Conservation (phyloP, 2,113 vertebrate genomes). For the Alaudala cheleensis region DNA sequence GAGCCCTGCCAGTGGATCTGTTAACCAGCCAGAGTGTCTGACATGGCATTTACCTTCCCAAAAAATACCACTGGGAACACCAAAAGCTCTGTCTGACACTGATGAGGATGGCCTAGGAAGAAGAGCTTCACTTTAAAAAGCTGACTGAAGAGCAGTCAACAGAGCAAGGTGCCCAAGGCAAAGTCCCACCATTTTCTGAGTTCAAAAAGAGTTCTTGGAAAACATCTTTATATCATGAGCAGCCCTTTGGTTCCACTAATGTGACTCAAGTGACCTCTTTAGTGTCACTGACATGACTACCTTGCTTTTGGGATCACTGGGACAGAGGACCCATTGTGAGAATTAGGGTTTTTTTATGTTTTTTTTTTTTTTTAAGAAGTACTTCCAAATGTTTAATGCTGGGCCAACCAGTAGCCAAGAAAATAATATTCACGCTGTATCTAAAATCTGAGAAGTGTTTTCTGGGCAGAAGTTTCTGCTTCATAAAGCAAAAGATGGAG, state of each 20-base stretch:
- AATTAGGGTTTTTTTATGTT: not conserved
- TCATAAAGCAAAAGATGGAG: conserved; percentile 33
- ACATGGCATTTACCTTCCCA: not conserved
- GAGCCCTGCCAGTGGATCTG: not conserved
- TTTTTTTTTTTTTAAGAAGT: not conserved
- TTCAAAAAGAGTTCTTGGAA: not conserved
- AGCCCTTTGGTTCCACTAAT: not conserved
- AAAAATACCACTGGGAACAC: not conserved
- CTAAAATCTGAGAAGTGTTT: not conserved
- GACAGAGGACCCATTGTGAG: not conserved
- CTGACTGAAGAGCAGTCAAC: not conserved
- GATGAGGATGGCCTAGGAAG: not conserved
- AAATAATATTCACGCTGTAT: not conserved
- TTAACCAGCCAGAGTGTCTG: not conserved
- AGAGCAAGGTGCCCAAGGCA: not conserved
- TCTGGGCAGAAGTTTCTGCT: conserved; percentile 22
- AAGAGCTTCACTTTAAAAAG: not conserved
- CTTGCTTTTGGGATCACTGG: not conserved
- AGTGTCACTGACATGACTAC: not conserved
- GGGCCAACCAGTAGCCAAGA: not conserved
- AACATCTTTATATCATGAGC: not conserved
- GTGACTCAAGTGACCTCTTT: not conserved
- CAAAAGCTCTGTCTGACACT: not conserved
- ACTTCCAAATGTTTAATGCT: not conserved
- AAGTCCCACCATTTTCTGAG: not conserved